These are phyloP conservation scores for Limnephilus lunatus DNA, from an alignment of 2,888 invertebrate genomes.

Conservation along the genomic window DNA sequence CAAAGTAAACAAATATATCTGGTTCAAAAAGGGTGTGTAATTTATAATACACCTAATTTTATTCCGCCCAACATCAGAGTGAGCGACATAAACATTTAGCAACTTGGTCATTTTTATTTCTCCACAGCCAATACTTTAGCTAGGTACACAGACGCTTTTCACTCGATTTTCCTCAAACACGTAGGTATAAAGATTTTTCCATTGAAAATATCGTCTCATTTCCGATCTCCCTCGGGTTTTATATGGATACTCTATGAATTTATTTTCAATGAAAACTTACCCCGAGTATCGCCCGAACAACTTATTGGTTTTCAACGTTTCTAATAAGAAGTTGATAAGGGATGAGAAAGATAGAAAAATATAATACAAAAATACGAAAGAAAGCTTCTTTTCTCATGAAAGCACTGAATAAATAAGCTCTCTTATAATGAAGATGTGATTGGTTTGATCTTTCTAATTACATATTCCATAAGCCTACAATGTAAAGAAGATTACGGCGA, in stretches of 20 bases:
- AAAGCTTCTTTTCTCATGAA: not conserved
- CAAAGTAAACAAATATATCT: not conserved
- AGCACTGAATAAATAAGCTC: not conserved
- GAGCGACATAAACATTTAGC: not conserved
- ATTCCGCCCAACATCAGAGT: not conserved
- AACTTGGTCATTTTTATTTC: not conserved
- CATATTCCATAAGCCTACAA: not conserved
- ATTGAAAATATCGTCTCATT: not conserved
- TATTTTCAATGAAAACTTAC: not conserved
- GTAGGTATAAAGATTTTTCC: slow-evolving; percentile 2
- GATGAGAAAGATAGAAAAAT: not conserved
- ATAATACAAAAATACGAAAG: not conserved
- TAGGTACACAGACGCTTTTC: not conserved
- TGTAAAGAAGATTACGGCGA: not conserved
- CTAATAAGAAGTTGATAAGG: not conserved
- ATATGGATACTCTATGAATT: not conserved
- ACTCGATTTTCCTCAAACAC: not conserved
- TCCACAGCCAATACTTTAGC: not conserved
- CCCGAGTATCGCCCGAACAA: not conserved
- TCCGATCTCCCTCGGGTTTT: not conserved
- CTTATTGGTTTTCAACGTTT: not conserved
- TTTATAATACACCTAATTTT: not conserved
- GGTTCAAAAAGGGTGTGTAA: not conserved
- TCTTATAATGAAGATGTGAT: not conserved
- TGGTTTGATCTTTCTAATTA: not conserved